Percentiles rank a stretch among this genome's conserved stretches.
Conservation (phyloP, 2,888 invertebrate species). For the Brachypalpus laphriformis region DNA sequence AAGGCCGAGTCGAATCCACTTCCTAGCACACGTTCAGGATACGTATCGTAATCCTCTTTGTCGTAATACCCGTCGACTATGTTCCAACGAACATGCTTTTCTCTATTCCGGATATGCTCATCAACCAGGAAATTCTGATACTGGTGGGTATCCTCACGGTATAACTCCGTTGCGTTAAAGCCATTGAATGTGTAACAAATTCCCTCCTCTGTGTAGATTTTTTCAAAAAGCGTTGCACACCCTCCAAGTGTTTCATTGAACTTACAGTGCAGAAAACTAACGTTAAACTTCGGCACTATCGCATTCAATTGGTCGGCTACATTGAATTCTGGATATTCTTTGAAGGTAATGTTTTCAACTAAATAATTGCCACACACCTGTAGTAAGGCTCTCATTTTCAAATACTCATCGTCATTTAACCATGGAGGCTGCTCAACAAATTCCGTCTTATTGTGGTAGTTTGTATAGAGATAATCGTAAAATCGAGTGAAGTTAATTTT, state of each 20-base stretch:
- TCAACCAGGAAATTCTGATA: neutral
- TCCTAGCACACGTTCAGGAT: conserved; percentile 87
- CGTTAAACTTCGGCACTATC: neutral
- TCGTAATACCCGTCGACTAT: conserved; percentile 86
- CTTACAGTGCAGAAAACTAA: neutral
- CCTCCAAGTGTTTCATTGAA: neutral
- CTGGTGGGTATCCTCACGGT: conserved; percentile 14
- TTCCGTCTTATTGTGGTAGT: neutral
- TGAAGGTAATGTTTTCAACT: neutral
- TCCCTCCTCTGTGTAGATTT: conserved; percentile 35
- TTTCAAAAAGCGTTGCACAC: conserved; percentile 6
- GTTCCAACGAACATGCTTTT: conserved; percentile 84
- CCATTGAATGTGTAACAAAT: conserved; percentile 42
- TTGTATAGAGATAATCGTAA: neutral
- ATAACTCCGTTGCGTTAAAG: conserved; percentile 28
- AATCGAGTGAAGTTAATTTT: conserved; percentile 11
- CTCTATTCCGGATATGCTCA: conserved; percentile 74
- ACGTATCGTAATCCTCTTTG: conserved; percentile 85
- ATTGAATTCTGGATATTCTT: neutral
- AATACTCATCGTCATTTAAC: conserved; percentile 5
- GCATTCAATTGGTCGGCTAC: neutral
- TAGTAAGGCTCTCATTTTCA: conserved; percentile 37
- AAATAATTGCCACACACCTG: conserved; percentile 25
- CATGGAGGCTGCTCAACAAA: neutral
- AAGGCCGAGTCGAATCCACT: conserved; percentile 88